Percentiles rank a stretch among this genome's conserved stretches.
Conservation (phyloP, 2,888 invertebrate genomes). For the Gisinianus flammeolus region DNA sequence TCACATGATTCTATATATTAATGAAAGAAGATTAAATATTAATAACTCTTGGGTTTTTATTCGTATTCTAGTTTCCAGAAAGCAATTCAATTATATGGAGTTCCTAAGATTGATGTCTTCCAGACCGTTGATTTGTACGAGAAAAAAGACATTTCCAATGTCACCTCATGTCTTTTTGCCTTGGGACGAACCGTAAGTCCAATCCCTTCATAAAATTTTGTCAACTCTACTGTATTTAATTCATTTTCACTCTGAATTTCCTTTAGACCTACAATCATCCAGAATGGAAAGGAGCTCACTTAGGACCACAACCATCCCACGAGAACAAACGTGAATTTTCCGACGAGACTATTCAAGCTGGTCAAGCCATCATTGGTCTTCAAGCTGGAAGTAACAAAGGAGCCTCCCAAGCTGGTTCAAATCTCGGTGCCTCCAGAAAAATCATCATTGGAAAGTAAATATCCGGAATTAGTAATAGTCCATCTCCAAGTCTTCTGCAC, state of each 20-base stretch:
- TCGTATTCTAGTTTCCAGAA: conserved; percentile 74
- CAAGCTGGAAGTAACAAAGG: conserved; percentile 97
- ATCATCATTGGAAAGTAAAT: conserved; percentile 87
- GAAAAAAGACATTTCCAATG: conserved; percentile 86
- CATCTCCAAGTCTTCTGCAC: not conserved
- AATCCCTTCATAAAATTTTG: not conserved
- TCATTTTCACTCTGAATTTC: no score
- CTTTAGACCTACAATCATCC: conserved; percentile 81
- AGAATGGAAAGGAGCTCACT: conserved; percentile 83
- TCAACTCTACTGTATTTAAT: not conserved
- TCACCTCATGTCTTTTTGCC: conserved; percentile 83
- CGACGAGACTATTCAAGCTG: conserved; percentile 87
- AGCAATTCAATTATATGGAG: conserved; percentile 85
- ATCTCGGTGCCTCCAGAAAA: conserved; percentile 87
- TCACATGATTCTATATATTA: no score
- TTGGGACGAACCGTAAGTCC: conserved; percentile 78
- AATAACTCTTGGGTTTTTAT: not conserved
- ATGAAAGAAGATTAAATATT: not conserved
- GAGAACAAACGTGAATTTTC: conserved; percentile 93
- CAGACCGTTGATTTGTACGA: conserved; percentile 97
- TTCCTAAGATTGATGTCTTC: conserved; percentile 89
- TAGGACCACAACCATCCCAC: conserved; percentile 93
- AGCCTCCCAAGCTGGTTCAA: conserved; percentile 89
- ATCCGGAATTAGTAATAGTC: no score
- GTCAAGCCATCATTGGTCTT: conserved; percentile 87